Evolutionary conservation across 2,797 vertebrate species (phyloP).

Genomic region (Cirrhinus mrigala): DNA sequence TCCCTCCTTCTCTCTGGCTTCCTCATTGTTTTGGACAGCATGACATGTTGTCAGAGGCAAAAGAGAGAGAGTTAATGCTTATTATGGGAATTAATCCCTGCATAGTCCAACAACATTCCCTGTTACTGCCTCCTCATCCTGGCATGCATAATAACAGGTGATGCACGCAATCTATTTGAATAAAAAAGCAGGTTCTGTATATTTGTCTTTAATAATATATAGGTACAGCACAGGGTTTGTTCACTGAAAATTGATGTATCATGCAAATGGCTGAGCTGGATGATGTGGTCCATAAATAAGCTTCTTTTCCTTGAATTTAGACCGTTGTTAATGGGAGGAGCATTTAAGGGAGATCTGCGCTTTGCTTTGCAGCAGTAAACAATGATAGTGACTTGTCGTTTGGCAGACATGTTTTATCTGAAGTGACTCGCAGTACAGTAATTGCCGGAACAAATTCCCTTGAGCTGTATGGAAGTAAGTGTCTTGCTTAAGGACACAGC

Average conservation of each 20-base stretch:
- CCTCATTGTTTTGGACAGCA: constrained; percentile 29
- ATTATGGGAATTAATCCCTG: constrained; percentile 69
- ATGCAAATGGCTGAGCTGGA: constrained; percentile 11
- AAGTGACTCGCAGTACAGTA: constrained; percentile 44
- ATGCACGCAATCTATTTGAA: constrained; percentile 62
- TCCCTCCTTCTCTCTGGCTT: background rate
- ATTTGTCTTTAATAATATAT: constrained; percentile 72
- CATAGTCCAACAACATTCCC: constrained; percentile 64
- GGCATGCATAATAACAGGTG: constrained; percentile 52
- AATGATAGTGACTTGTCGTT: constrained; percentile 56
- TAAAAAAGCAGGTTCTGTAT: constrained; percentile 45
- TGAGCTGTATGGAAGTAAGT: constrained; percentile 14
- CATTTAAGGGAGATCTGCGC: constrained; percentile 19
- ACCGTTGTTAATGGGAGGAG: constrained; percentile 3
- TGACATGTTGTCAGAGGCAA: constrained; percentile 63
- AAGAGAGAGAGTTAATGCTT: constrained; percentile 46
- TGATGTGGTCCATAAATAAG: constrained; percentile 15
- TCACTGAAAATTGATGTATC: constrained; percentile 29
- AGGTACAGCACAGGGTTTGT: constrained; percentile 57
- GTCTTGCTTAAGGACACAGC: constrained; percentile 29
- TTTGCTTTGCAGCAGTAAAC: constrained; percentile 55
- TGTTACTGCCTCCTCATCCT: constrained; percentile 69
- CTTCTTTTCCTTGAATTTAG: constrained; percentile 19
- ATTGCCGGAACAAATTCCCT: constrained; percentile 40
- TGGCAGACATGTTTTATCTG: constrained; percentile 55